Evolutionary conservation across 1,140 invertebrate species (phyloP), one percentile per base, ranked within the genome.

Genomic region (Asbolus verrucosus): DNA sequence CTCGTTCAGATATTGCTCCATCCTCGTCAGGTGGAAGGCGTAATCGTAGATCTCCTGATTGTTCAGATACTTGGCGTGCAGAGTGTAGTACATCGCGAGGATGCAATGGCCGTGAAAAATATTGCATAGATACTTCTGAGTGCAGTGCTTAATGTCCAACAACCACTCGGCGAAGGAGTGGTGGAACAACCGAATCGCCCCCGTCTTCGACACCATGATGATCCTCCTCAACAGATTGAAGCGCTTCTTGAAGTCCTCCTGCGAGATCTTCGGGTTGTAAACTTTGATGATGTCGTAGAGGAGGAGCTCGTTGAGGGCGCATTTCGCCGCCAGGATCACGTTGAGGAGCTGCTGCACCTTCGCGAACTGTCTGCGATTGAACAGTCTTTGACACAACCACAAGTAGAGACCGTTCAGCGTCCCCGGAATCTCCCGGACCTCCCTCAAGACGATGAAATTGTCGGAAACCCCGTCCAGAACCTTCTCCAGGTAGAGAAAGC

Each of bases 111-210:
- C 95, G 77, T 95, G 92, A 30, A 87, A 85, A 0, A 93, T 91
- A 67, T 91, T 90, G 79, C 95, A 97, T 36, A 98, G 84, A 81
- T 95, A 98, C 75, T 95, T 94, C 73, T 95, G 92, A 6, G 96
- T 98, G 79, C 95, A 97, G 77, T 98, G 95, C 82, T 98, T 98
- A 0, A 98, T 95, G 82, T 98, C 96, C 15, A 95, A 82, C 36
- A 98, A 81, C 96, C 96, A 98, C 77, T 95, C 93, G 5, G 94
- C 91, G 81, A 98, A 98, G 67, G 94, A 96, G 77, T 93, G 92
- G 81, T 96, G 94, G 81, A 96, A 94, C 1, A 95, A 84, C 72
- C 91, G 89, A 62, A 94, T 83, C 16, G 88, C 88, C 0, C 89
- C 89, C 50, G 81, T 84, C 82, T 83, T 88, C 65, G 87, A 83